A percentile compares a stretch with the other conserved stretches of the same genome.
Conservation (phyloP, 2,888 invertebrate species). For the Agonopterix arenella region DNA sequence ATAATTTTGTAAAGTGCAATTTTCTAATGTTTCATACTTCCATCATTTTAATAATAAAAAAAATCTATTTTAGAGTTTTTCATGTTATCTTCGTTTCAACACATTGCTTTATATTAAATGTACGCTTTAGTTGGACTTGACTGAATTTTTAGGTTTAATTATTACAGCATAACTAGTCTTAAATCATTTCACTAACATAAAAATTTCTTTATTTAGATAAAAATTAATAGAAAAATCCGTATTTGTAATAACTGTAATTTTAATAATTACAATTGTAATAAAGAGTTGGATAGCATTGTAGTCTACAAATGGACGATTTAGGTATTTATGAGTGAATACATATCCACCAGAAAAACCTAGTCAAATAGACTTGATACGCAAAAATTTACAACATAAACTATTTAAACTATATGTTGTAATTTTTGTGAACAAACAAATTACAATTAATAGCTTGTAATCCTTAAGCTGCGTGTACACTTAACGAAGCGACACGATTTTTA, state of each 20-base stretch:
- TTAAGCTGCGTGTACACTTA: background rate
- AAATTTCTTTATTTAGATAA: slow-evolving; percentile 19
- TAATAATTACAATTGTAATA: slow-evolving; percentile 31
- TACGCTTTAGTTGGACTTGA: slow-evolving; percentile 45
- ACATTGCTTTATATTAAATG: slow-evolving; percentile 20
- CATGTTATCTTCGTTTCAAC: background rate
- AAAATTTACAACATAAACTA: slow-evolving; percentile 2
- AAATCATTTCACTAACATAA: slow-evolving; percentile 25
- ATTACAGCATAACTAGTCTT: slow-evolving; percentile 42
- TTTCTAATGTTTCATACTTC: background rate
- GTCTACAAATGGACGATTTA: slow-evolving; percentile 26
- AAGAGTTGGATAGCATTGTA: slow-evolving; percentile 23
- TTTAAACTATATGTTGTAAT: background rate
- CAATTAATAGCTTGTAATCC: background rate
- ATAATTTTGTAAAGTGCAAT: slow-evolving; percentile 4
- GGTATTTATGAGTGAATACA: slow-evolving; percentile 44
- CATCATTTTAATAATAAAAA: background rate
- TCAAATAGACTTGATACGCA: slow-evolving; percentile 2
- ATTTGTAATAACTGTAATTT: slow-evolving; percentile 26
- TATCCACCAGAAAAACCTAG: slow-evolving; percentile 42
- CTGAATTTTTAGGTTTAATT: slow-evolving; percentile 55
- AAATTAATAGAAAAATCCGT: slow-evolving; percentile 12
- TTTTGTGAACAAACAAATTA: background rate
- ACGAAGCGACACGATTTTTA: background rate
- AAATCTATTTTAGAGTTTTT: background rate